A percentile compares a stretch with the other conserved stretches of the same genome.
phyloP scores from a whole-genome alignment of 1,140 invertebrate genomes.

The Mya arenaria region DNA sequence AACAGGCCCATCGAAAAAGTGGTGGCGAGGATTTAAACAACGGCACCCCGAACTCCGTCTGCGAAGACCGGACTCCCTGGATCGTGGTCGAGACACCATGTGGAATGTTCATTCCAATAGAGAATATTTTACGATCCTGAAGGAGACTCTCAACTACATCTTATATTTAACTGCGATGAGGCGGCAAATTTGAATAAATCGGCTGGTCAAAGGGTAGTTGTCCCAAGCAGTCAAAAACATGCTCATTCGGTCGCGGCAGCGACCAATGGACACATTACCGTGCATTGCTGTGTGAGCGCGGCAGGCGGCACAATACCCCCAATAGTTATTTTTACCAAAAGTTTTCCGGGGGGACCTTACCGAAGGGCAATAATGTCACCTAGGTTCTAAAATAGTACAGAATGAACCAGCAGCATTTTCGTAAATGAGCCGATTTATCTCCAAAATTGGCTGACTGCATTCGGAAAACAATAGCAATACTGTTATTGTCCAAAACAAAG shows the following conservation, averaged over 20 bases:
- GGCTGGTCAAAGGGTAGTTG: neutral
- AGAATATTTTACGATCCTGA: neutral
- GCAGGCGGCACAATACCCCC: neutral
- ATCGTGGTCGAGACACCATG: neutral
- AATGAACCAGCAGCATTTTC: too few relatives aligned
- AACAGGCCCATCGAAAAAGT: neutral
- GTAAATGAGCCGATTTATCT: too few relatives aligned
- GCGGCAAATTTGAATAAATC: conserved; percentile 14
- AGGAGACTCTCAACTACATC: neutral
- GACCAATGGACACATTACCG: neutral
- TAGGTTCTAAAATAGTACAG: too few relatives aligned
- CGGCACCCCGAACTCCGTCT: neutral
- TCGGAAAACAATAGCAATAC: too few relatives aligned
- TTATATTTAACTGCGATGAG: conserved; percentile 16
- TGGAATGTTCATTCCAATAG: too few relatives aligned
- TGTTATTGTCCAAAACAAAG: too few relatives aligned
- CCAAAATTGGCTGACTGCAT: too few relatives aligned
- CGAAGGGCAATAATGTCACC: too few relatives aligned
- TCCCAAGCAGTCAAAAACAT: neutral
- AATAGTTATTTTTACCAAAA: conserved; percentile 2
- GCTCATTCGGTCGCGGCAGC: neutral
- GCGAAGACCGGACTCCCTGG: neutral
- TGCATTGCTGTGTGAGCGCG: conserved; percentile 2
- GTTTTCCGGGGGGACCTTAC: conserved; percentile 7
- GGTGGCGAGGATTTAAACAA: neutral